A percentile compares a stretch with the other conserved stretches of the same genome.
phyloP scores from a whole-genome alignment of 1,140 invertebrate genomes.

The Papilio polytes region DNA sequence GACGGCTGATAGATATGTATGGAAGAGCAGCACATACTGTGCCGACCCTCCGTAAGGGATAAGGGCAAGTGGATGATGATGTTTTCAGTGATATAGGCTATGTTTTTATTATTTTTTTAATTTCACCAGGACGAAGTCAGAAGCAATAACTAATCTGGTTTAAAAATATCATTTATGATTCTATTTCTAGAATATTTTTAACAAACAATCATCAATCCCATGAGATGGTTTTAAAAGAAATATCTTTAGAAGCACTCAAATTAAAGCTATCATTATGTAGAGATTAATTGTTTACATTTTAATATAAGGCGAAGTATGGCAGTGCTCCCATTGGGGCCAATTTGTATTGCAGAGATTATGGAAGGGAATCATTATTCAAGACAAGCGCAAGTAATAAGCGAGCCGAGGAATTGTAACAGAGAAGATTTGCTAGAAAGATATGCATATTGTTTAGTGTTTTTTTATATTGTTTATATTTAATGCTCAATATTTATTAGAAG shows the following conservation, averaged over 20 bases:
- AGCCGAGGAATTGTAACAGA: constrained; percentile 7
- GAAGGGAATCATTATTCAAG: constrained; percentile 8
- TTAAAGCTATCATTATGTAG: constrained; percentile 47
- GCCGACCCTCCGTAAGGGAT: too few relatives aligned
- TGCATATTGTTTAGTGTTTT: neutral
- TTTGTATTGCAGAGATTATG: constrained; percentile 48
- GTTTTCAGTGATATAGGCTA: too few relatives aligned
- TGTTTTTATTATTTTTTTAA: too few relatives aligned
- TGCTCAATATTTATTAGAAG: too few relatives aligned
- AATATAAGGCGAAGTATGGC: constrained; percentile 32
- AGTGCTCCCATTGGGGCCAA: constrained; percentile 54
- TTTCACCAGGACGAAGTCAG: too few relatives aligned
- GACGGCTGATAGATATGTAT: too few relatives aligned
- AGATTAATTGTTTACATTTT: constrained; percentile 50
- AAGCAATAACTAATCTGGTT: too few relatives aligned
- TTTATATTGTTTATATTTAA: neutral
- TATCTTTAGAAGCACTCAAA: constrained; percentile 39
- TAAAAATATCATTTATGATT: neutral
- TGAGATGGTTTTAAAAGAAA: constrained; percentile 24
- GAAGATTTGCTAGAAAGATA: neutral
- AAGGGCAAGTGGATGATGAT: too few relatives aligned
- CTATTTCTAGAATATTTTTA: neutral
- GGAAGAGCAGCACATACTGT: too few relatives aligned
- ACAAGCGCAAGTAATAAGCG: constrained; percentile 32
- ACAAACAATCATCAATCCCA: neutral